These are phyloP conservation scores for Vimba vimba DNA, from an alignment of 2,113 vertebrate genomes.

Conservation along the genomic window DNA sequence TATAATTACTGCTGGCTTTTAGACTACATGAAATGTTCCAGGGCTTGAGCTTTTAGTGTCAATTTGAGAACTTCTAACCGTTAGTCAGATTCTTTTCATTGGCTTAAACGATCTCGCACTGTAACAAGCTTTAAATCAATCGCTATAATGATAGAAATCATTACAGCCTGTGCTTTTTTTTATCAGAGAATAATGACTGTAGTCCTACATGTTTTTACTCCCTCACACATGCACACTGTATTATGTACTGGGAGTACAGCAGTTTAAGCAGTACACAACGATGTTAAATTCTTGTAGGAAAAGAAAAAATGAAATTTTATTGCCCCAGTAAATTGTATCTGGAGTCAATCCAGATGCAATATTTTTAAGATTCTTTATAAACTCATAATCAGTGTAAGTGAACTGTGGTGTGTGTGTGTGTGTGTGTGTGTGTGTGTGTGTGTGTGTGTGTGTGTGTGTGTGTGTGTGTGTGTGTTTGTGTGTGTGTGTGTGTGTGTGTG, in stretches of 20 bases:
- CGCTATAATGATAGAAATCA: slow-evolving; percentile 27
- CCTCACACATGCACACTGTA: background rate
- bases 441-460: background rate
- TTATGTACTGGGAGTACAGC: background rate
- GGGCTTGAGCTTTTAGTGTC: slow-evolving; percentile 41
- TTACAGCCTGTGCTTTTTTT: slow-evolving; percentile 10
- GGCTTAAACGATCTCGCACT: slow-evolving; percentile 21
- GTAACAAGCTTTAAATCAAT: slow-evolving; percentile 32
- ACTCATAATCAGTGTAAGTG: background rate
- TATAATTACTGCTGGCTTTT: slow-evolving; percentile 43
- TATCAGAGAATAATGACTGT: slow-evolving; percentile 11
- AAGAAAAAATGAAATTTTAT: background rate
- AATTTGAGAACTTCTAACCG: background rate
- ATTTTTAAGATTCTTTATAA: background rate
- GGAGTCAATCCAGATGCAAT: slow-evolving; percentile 2
- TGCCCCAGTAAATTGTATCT: slow-evolving; percentile 5
- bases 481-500: background rate
- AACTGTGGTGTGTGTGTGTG: background rate
- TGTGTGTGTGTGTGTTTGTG: background rate
- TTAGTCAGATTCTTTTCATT: slow-evolving; percentile 33
- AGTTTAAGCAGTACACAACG: background rate
- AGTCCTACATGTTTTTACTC: background rate
- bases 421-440: background rate
- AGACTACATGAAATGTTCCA: slow-evolving; percentile 35
- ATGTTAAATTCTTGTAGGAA: background rate